Percentiles rank a stretch among this genome's conserved stretches.
These are phyloP conservation scores for Cremastobaeus sp. DNA, from an alignment of 2,888 invertebrate species.

Conservation along the genomic window DNA sequence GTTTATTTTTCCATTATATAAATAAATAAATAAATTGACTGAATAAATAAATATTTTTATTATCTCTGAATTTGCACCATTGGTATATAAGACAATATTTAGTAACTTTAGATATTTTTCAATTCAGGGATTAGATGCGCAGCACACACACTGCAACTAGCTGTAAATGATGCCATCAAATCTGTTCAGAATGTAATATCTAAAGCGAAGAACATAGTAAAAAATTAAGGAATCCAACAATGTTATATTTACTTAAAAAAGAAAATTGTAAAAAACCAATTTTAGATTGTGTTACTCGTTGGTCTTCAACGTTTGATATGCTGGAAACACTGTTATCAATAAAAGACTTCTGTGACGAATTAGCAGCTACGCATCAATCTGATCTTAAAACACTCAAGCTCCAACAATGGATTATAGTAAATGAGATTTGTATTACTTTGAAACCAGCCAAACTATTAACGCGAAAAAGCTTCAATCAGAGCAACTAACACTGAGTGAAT, in stretches of 20 bases:
- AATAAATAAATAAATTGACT: too few relatives aligned
- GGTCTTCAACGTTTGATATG: slow-evolving; percentile 14
- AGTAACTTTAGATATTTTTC: too few relatives aligned
- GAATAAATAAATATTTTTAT: too few relatives aligned
- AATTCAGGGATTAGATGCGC: slow-evolving; percentile 20
- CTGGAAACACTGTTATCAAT: neutral
- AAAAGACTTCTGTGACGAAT: slow-evolving; percentile 1
- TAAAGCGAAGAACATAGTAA: neutral
- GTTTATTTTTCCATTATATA: too few relatives aligned
- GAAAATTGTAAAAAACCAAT: slow-evolving; percentile 7
- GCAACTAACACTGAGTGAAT: slow-evolving; percentile 17
- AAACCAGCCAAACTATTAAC: neutral
- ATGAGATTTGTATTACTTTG: neutral
- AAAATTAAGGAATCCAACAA: slow-evolving; percentile 13
- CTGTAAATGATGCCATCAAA: neutral
- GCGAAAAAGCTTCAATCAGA: slow-evolving; percentile 9
- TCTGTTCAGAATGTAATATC: neutral
- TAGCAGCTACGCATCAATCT: neutral
- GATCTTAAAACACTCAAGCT: neutral
- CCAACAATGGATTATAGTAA: slow-evolving; percentile 1
- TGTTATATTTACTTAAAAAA: neutral
- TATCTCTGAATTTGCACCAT: too few relatives aligned
- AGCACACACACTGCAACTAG: slow-evolving; percentile 16
- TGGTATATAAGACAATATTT: too few relatives aligned
- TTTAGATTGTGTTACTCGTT: neutral